Evolutionary conservation across 2,113 vertebrate genomes (phyloP), one percentile per base, ranked within the genome.

Genomic region (Mugil cephalus): DNA sequence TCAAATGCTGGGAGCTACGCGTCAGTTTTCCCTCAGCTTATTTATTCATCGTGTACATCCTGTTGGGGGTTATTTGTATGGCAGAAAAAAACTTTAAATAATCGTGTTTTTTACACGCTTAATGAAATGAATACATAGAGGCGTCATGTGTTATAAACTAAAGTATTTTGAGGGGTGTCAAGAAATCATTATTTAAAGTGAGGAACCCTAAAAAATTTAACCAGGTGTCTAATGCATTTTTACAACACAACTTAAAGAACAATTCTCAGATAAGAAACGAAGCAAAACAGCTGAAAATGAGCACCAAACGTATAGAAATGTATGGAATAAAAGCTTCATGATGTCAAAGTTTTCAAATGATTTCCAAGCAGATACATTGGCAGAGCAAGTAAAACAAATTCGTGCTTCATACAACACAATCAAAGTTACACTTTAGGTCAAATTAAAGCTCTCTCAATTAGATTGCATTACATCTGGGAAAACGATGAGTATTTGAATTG

Each of bases 1-100:
- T 86, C 77, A 82, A 48, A 84, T 36, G 59, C 65, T 73, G 11
- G 0, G 9, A 71, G 71, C 69, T 43, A 36, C 59, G 15, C 3
- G 17, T 54, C 65, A 1, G n/a, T 62, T 78, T 76, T 13, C 40
- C 34, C 21, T 61, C 40, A 4, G 50, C 65, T 62, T 71, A 24
- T 76, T 69, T 47, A 18, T 58, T 69, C 65, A 24, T n/a, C 4
- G 45, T 56, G 58, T 52, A 13, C 55, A 17, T 75, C 46, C 40
- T 66, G 39, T 69, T 24, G n/a, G 6, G 19, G 38, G 50, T 15
- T 54, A 14, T n/a, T 36, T 80, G 69, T 43, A 19, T 66, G 11
- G n/a, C 53, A 40, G 12, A 19, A 39, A 11, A 8, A 46, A 30
- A 43, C 1, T 1, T 40, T 7, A 45, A 4, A 34, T 64, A 7